A percentile compares a stretch with the other conserved stretches of the same genome.
Evolutionary conservation across 1,140 invertebrate species (phyloP).

Genomic region (Apis laboriosa): DNA sequence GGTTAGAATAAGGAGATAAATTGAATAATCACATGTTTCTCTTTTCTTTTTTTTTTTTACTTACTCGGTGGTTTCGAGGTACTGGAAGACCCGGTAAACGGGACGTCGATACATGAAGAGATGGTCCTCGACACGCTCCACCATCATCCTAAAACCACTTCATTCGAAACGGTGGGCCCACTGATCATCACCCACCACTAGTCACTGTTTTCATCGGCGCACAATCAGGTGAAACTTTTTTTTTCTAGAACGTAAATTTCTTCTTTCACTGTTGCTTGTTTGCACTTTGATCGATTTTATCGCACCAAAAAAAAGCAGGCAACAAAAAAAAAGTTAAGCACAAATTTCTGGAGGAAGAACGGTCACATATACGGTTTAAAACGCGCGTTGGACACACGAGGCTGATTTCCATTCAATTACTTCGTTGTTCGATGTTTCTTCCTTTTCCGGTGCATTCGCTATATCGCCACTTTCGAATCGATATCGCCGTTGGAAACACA

Average conservation of each 20-base stretch:
- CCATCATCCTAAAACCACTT: slow-evolving; percentile 81
- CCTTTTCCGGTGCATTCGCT: slow-evolving; percentile 15
- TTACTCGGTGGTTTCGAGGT: slow-evolving; percentile 85
- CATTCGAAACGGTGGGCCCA: slow-evolving; percentile 73
- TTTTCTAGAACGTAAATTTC: background rate
- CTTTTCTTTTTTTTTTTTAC: slow-evolving; percentile 62
- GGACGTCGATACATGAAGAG: slow-evolving; percentile 88
- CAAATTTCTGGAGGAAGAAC: background rate
- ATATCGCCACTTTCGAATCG: slow-evolving; percentile 45
- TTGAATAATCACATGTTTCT: too few relatives aligned
- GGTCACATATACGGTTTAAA: background rate
- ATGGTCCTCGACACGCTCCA: slow-evolving; percentile 86
- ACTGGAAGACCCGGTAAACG: slow-evolving; percentile 89
- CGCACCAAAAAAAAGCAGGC: too few relatives aligned
- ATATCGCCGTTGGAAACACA: slow-evolving; percentile 51
- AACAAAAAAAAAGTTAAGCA: background rate
- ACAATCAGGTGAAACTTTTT: too few relatives aligned
- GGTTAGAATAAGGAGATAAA: background rate
- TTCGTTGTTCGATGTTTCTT: slow-evolving; percentile 17
- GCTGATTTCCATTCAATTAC: background rate
- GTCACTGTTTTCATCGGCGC: slow-evolving; percentile 33
- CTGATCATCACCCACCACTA: slow-evolving; percentile 64
- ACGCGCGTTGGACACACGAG: too few relatives aligned
- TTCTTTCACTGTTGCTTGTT: background rate
- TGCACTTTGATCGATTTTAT: background rate